Base-by-base conservation (phyloP, 30 jellyfish, hydroid and myxozoan species). In the Hydractinia echinata region DNA sequence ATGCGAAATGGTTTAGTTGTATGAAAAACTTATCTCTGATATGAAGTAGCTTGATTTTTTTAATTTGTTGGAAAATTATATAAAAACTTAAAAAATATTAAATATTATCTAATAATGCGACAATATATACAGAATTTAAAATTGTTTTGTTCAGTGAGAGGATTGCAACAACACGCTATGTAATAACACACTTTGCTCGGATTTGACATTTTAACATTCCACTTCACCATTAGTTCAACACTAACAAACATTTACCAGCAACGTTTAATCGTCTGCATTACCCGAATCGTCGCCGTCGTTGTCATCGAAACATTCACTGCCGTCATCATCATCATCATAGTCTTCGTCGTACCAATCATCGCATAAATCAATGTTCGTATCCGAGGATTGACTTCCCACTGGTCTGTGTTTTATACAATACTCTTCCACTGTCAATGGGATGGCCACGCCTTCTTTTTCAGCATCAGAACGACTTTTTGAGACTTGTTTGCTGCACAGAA, bases 341-440 rank as follows among this genome's bases (percentile, higher is more conserved):
- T 87, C 66, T 76, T 92, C 98, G 54, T 92, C 98, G 83, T 92
- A 92, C 98, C 98, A 92, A 83, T 92, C 98, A 66, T 92, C 98
- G 72, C 95, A 82, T 53, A 82, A 76, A 83, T 92, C 98, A 87
- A 86, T 72, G 66, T 81, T 82, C 73, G 86, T 79, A 76, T 87
- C 95, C 14, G 95, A 86, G 5, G 93, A 82, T 76, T 82, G 96
- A 79, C 95, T 84, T 61, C 67, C 93, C 11, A 71, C 51, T 18
- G 98, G 98, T 71, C 83, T 86, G 10, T 90, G 79, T 54, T 86
- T 86, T 67, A 92, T 92, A 71, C 98, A 92, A 81, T 92, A 92
- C 76, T 92, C 98, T 81, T 92, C 98, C 50, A 92, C 73, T 44
- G 96, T 82, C n/a, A 95, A 79, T 5, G 98, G 98, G 9, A 92